Conservation (phyloP, 1,140 invertebrate species). For the Hormaphis cornu region DNA sequence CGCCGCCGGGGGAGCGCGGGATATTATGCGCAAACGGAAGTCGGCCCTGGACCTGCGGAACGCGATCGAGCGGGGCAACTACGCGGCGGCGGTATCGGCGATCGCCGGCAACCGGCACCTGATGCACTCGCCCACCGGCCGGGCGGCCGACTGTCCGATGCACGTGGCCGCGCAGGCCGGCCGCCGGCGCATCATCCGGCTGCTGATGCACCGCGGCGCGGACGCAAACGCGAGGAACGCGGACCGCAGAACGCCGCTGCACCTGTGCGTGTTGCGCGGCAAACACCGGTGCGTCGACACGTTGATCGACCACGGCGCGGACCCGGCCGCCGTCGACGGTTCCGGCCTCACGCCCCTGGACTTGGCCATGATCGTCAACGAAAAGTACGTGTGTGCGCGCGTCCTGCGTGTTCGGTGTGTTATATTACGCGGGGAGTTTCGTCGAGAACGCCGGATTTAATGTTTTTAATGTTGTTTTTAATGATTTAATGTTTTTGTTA, state of each 20-base stretch:
- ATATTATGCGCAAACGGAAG: too few relatives aligned
- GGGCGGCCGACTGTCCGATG: background rate
- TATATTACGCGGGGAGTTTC: too few relatives aligned
- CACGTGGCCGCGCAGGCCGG: background rate
- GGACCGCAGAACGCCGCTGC: background rate
- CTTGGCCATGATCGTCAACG: background rate
- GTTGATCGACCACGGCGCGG: background rate
- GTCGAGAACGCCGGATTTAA: too few relatives aligned
- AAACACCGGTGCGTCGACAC: background rate
- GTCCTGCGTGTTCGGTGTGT: too few relatives aligned
- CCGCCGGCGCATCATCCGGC: background rate
- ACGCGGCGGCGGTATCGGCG: background rate
- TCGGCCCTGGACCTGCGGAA: background rate
- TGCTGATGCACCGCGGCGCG: background rate
- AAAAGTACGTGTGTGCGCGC: background rate
- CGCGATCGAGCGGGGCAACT: background rate
- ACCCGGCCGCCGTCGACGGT: background rate
- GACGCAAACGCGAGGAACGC: background rate
- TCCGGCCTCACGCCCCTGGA: background rate
- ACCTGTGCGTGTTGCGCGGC: background rate
- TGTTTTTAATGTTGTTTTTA: too few relatives aligned
- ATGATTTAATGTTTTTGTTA: too few relatives aligned
- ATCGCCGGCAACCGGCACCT: background rate
- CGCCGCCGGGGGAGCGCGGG: too few relatives aligned
- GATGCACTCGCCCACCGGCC: background rate